Evolutionary conservation across 2,797 vertebrate genomes (phyloP).

Genomic region (Myotis vivesi): DNA sequence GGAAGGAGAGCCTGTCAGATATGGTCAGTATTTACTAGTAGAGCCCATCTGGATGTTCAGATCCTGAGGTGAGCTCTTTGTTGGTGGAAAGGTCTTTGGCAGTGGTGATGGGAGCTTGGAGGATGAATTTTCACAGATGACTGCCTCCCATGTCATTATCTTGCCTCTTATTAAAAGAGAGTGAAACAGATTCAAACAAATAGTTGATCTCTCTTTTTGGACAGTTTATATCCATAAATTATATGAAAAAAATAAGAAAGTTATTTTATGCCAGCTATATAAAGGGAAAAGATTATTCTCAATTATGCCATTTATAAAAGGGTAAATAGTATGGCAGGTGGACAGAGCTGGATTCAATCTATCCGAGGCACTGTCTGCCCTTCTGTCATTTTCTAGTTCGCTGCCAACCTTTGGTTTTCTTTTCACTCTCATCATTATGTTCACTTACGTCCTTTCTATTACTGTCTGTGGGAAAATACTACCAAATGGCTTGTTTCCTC

Average conservation of each 20-base stretch:
- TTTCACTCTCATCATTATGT: background rate
- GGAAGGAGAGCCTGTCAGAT: background rate
- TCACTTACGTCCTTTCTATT: constrained; percentile 19
- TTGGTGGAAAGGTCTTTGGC: background rate
- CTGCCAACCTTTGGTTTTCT: constrained; percentile 25
- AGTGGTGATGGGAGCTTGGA: background rate
- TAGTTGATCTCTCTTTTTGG: background rate
- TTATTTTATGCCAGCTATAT: background rate
- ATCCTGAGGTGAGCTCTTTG: background rate
- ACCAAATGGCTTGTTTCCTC: constrained; percentile 39
- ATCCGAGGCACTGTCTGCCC: background rate
- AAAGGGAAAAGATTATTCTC: background rate
- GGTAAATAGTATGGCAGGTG: background rate
- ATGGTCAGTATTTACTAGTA: background rate
- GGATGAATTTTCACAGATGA: background rate
- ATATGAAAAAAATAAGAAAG: background rate
- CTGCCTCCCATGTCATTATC: background rate
- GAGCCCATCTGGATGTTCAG: background rate
- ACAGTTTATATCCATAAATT: background rate
- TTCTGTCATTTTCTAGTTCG: background rate
- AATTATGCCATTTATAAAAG: background rate
- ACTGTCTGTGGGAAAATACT: constrained; percentile 33
- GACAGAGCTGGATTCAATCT: background rate
- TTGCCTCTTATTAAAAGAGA: background rate
- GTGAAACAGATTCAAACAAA: background rate